Percentiles rank a stretch among this genome's conserved stretches.
phyloP scores from a whole-genome alignment of 2,797 vertebrate species.

The Tadarida brasiliensis region DNA sequence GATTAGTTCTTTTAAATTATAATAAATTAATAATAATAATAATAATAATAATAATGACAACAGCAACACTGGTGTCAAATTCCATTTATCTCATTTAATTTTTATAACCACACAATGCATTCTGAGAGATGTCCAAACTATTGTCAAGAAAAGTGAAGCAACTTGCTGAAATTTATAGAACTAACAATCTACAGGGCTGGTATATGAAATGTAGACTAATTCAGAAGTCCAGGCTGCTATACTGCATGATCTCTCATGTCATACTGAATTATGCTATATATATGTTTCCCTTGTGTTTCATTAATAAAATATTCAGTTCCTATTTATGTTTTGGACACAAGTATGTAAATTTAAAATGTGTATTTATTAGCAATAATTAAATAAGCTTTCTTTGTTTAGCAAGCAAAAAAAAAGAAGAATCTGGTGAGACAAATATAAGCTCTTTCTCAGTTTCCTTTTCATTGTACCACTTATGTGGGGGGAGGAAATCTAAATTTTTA shows the following conservation, averaged over 20 bases:
- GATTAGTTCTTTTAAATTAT: not conserved
- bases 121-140: not conserved
- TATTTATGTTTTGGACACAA: not conserved
- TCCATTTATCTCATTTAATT: not conserved
- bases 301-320: not conserved
- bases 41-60: not conserved
- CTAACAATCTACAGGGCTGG: not conserved
- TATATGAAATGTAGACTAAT: not conserved
- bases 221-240: not conserved
- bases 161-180: not conserved
- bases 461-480: not conserved
- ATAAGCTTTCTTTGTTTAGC: not conserved
- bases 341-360: not conserved
- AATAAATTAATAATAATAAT: not conserved
- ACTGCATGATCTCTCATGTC: not conserved
- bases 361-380: conserved; percentile 25
- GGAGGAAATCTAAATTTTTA: not conserved
- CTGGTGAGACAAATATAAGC: not conserved
- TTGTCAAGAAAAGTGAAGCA: not conserved
- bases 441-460: not conserved
- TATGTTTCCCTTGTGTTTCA: not conserved
- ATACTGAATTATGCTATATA: not conserved
- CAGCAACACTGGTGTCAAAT: not conserved
- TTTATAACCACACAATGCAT: not conserved
- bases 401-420: not conserved